A percentile compares a stretch with the other conserved stretches of the same genome.
Evolutionary conservation across 2,113 vertebrate genomes (phyloP).

Genomic region (Cebus imitator): DNA sequence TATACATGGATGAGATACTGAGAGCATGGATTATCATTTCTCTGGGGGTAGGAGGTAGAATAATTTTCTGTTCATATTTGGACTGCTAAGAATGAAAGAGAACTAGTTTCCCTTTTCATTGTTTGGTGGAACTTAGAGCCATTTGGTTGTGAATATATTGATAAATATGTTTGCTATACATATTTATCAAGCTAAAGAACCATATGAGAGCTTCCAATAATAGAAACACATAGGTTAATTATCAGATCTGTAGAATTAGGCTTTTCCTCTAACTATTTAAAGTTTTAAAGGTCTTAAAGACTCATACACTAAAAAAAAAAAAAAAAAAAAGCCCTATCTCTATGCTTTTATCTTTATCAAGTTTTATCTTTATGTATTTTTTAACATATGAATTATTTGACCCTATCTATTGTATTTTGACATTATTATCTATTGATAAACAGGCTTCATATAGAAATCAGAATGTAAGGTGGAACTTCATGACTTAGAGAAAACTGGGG

Average conservation of each 20-base stretch:
- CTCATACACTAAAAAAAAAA: not conserved
- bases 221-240: not conserved
- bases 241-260: not conserved
- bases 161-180: not conserved
- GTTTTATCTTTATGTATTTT: not conserved
- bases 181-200: not conserved
- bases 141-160: not conserved
- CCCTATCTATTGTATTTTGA: not conserved
- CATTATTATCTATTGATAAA: not conserved
- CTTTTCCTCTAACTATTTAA: not conserved
- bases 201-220: not conserved
- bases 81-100: constrained; percentile 18
- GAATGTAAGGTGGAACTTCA: not conserved
- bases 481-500: not conserved
- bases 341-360: not conserved
- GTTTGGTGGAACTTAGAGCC: not conserved
- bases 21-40: not conserved
- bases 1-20: not conserved
- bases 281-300: not conserved
- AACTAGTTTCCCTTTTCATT: not conserved
- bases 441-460: not conserved
- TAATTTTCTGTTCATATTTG: not conserved
- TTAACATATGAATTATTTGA: not conserved
- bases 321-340: not conserved
- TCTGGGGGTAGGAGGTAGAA: not conserved